These are phyloP conservation scores for Pteropus alecto DNA, from an alignment of 2,113 vertebrate genomes.

Conservation along the genomic window DNA sequence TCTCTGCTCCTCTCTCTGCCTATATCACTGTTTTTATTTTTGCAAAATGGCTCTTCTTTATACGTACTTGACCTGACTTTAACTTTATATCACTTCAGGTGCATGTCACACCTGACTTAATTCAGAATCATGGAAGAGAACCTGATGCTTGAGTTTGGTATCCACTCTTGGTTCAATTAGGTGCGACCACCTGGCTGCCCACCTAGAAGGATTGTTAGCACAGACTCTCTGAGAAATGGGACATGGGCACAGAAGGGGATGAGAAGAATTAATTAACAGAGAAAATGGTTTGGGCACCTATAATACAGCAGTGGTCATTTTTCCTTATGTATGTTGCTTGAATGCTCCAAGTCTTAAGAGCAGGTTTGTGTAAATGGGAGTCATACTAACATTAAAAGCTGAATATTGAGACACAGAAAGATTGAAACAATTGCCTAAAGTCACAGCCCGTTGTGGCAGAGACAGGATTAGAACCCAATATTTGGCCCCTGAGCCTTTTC, in stretches of 20 bases:
- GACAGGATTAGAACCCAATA: not conserved
- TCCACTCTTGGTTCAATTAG: not conserved
- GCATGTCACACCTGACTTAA: not conserved
- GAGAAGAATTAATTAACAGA: not conserved
- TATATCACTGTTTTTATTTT: not conserved
- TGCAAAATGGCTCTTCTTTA: not conserved
- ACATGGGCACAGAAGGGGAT: not conserved
- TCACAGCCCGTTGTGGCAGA: not conserved
- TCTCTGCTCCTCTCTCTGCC: not conserved
- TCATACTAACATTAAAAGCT: not conserved
- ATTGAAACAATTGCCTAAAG: not conserved
- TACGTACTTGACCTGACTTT: not conserved
- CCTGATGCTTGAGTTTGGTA: not conserved
- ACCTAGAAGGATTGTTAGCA: not conserved
- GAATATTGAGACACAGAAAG: not conserved
- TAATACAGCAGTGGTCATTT: not conserved
- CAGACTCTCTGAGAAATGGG: not conserved
- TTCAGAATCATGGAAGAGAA: not conserved
- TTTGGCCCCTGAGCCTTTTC: not conserved
- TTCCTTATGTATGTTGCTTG: not conserved
- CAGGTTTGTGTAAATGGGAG: not conserved
- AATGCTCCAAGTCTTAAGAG: not conserved
- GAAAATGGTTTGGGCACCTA: not conserved
- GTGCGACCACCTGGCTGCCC: not conserved
- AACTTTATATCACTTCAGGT: not conserved